Base-by-base conservation (phyloP, 2,888 invertebrate species). In the Euproctis similis region DNA sequence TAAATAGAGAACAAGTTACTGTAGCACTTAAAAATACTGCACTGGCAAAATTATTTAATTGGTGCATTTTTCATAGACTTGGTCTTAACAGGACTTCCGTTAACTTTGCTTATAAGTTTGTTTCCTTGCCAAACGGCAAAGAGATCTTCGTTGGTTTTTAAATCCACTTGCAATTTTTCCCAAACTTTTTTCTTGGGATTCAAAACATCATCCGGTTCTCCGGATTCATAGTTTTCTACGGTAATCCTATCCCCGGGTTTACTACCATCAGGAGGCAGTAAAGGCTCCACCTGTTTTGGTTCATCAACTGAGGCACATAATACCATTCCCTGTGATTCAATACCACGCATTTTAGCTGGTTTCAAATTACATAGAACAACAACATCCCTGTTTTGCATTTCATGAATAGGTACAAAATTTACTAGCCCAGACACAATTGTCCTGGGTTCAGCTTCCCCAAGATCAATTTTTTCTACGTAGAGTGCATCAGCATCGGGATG, bases 151-250 rank as follows among this genome's bases (percentile, higher is more conserved):
- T 90, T 91, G 1, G 92, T 91, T 64, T 91, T 89, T 11, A 94
- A 84, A 68, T 94, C 93, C 11, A 85, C 87, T 71, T 95, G 94
- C 20, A 97, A 70, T 70, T 95, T 95, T 53, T 97, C 97, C 97
- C 97, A 97, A n/a, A 96, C 86, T 85, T 97, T 97, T 78, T 97
- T 97, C 74, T 97, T 97, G 0, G 97, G 97, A 73, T 97, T 97
- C 1, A 97, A 78, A 38, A 94, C 90, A 13, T 91, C 91, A 74
- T 96, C 96, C 2, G 96, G 92, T 27, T 85, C 85, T 10, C 93
- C 93, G 31, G 69, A 71, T 70, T 92, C 91, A 69, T 91, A 94
- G 12, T 93, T 94, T 68, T 97, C 95, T 30, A 97, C 87, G 32
- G 90, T 78, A 24, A 98, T 89, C 52, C 89, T 87, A 38, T 97